Evolutionary conservation across 2,113 vertebrate species (phyloP), one percentile per base, ranked within the genome.

Genomic region (Daboia siamensis): DNA sequence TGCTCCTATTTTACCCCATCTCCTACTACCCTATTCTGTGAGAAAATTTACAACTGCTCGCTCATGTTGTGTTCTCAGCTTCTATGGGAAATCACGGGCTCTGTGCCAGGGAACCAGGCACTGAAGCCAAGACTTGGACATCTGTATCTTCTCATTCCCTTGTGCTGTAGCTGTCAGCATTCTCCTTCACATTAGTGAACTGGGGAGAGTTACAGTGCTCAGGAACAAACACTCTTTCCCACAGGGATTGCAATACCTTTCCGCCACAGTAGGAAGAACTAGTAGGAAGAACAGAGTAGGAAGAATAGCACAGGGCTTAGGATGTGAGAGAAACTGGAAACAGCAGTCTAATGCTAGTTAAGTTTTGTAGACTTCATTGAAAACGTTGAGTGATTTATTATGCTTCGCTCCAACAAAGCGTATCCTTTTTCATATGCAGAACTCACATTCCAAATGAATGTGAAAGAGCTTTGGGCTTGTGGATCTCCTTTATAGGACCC

Each of bases 11-110:
- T 85, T 51, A 64, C 74, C 74, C 80, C 88, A 86, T 86, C 88
- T 90, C 88, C 56, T 90, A 59, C 48, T 93, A 59, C 33, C n/a
- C 80, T 93, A 90, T 93, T 93, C 92, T 90, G 59, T 64, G 80
- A 90, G 92, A 64, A 93, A 93, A 93, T 93, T 93, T 93, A 93
- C 92, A 39, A 48, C 92, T 54, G 29, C 80, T 90, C 86, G 88
- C 48, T 90, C 23, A 93, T 90, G 80, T 93, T 93, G 88, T 90
- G 48, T 61, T 64, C 87, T 80, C 17, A 33, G 87, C 91, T 92
- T 92, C 57, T 89, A 54, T 90, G 80, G 88, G 91, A 80, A 64
- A 90, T 90, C 88, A 54, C 80, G 86, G 92, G 86, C 88, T 86
- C 11, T 17, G 23, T 90, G 92, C 92, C 92, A 90, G 80, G 74